phyloP scores from a whole-genome alignment of 2,797 vertebrate species.

The Hephaestus fuliginosus region DNA sequence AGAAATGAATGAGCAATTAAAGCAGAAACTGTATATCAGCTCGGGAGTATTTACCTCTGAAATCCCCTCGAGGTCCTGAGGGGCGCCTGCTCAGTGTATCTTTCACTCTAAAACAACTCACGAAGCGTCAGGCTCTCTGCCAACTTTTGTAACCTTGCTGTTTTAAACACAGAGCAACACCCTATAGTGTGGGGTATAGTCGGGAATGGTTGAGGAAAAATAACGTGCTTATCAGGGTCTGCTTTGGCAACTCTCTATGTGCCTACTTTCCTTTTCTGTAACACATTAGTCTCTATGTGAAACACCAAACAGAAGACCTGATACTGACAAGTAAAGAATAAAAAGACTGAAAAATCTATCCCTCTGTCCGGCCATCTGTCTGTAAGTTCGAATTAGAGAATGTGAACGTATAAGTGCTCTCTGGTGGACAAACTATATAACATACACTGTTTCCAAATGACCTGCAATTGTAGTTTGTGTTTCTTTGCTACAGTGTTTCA shows the following conservation, averaged over 20 bases:
- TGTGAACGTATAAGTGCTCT: background rate
- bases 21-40: background rate
- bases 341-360: background rate
- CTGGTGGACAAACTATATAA: background rate
- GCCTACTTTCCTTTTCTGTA: conserved; percentile 18
- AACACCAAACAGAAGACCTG: background rate
- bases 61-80: conserved; percentile 20
- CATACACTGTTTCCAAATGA: background rate
- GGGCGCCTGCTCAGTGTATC: conserved; percentile 34
- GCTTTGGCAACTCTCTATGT: conserved; percentile 39
- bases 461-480: background rate
- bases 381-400: background rate
- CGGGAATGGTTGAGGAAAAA: conserved; percentile 35
- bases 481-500: background rate
- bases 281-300: conserved; percentile 12
- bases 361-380: background rate
- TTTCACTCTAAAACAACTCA: conserved; percentile 39
- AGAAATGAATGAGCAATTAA: conserved; percentile 22
- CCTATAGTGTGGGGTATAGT: conserved; percentile 19
- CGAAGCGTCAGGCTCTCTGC: conserved; percentile 35
- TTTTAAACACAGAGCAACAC: conserved; percentile 35
- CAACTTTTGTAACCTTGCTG: conserved; percentile 22
- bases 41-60: conserved; percentile 18
- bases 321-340: background rate
- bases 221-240: conserved; percentile 51